phyloP scores from a whole-genome alignment of 2,888 invertebrate genomes.

The Tachina grossa region DNA sequence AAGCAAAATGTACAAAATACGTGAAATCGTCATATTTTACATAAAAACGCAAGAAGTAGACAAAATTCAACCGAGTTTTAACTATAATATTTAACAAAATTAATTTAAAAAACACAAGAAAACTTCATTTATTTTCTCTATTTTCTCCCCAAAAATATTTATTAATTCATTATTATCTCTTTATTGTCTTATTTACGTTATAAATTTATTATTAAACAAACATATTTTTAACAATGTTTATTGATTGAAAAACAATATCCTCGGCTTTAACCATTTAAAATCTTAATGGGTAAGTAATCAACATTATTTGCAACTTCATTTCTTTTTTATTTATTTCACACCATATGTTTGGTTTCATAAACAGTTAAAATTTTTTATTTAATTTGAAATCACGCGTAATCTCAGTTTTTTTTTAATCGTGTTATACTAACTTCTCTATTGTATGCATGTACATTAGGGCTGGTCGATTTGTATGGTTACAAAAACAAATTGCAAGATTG shows the following conservation, averaged over 20 bases:
- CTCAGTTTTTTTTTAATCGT: not conserved
- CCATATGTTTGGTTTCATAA: slow-evolving; percentile 15
- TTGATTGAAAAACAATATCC: slow-evolving; percentile 61
- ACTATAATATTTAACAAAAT: slow-evolving; percentile 59
- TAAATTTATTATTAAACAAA: slow-evolving; percentile 58
- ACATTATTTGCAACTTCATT: slow-evolving; percentile 68
- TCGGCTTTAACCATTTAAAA: slow-evolving; percentile 69
- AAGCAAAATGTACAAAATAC: slow-evolving; percentile 53
- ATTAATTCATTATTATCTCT: slow-evolving; percentile 69
- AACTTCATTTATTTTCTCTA: slow-evolving; percentile 66
- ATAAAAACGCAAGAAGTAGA: slow-evolving; percentile 38
- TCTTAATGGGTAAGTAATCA: slow-evolving; percentile 67
- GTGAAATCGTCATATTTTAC: slow-evolving; percentile 64
- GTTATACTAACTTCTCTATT: not conserved
- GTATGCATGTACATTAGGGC: too few species aligned
- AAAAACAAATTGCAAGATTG: too few species aligned
- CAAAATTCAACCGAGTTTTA: slow-evolving; percentile 57
- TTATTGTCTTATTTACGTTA: slow-evolving; percentile 69
- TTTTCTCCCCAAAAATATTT: slow-evolving; percentile 66
- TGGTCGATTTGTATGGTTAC: too few species aligned
- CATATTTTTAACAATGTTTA: slow-evolving; percentile 73
- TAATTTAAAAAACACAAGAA: slow-evolving; percentile 25
- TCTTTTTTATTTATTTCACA: slow-evolving; percentile 43
- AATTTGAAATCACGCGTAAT: slow-evolving; percentile 20
- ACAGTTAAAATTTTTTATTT: slow-evolving; percentile 22